Percentiles rank a stretch among this genome's conserved stretches.
Evolutionary conservation across 2,797 vertebrate species (phyloP).

Genomic region (Trichosurus vulpecula): DNA sequence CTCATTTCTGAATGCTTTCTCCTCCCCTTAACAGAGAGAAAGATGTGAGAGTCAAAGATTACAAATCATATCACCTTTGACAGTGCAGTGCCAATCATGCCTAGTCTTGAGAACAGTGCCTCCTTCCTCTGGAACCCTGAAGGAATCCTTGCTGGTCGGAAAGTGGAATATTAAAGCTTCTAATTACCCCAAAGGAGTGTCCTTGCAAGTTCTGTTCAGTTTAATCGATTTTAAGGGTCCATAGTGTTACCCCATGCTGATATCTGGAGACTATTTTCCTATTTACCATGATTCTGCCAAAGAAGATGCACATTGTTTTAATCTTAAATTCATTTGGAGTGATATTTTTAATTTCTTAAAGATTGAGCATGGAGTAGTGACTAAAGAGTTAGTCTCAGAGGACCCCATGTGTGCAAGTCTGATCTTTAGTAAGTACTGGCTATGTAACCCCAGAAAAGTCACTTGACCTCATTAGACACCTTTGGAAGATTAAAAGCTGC

Average conservation of each 20-base stretch:
- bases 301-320: background rate
- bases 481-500: background rate
- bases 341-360: background rate
- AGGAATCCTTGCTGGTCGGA: background rate
- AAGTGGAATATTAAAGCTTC: background rate
- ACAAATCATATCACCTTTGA: background rate
- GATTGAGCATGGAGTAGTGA: background rate
- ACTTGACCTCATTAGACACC: background rate
- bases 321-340: background rate
- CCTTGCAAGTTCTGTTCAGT: no score
- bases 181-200: background rate
- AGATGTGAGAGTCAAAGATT: background rate
- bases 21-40: no score
- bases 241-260: background rate
- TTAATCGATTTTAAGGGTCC: background rate
- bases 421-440: background rate
- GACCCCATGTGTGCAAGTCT: background rate
- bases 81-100: no score
- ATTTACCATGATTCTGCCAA: background rate
- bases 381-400: background rate
- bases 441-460: background rate
- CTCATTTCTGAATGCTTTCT: background rate
- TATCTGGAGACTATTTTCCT: background rate
- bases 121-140: no score
- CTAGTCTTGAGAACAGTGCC: no score